Base-by-base conservation (phyloP, 2,888 invertebrate species). In the Mycalesis mineus region DNA sequence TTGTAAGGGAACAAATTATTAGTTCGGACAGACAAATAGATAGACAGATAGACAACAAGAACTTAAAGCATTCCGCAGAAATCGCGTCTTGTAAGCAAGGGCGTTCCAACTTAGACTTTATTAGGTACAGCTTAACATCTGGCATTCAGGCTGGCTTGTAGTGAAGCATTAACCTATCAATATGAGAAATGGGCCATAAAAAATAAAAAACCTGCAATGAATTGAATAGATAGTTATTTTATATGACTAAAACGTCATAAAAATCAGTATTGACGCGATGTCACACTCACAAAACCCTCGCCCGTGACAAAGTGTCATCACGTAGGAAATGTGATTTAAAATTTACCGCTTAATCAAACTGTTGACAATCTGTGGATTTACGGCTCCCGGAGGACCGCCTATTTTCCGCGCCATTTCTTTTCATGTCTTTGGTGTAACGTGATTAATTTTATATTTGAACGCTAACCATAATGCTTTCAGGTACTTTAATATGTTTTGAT, bases 321-420 rank as follows among this genome's bases (percentile, higher is more conserved):
- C 45, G 13, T 14, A 31, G 45, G 29, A 13, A 45, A 29, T 45
- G 29, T 45, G 45, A 31, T 45, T 9, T 31, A 45, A 45, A 45
- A 45, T 45, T 45, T 31, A 15, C 14, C 45, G 45, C 45, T 45
- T 31, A 45, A 45, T 45, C 45, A 45, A 45, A 45, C 45, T 29
- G 31, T 3, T 45, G 45, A 45, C 45, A 45, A 45, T 45, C 31
- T 31, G 31, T 9, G 45, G 31, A 45, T 45, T 45, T 45, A 31
- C 45, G 45, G 65, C 72, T 51, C 61, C 66, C 61, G 54, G 73
- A 73, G 79, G 74, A 75, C 78, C 68, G 80, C 78, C 75, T 73
- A 85, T 84, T 85, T 84, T 81, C 78, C 76, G 71, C 70, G 65
- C 72, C 78, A 82, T 84, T 85, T 84, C 78, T 78, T 81, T 74